Evolutionary conservation across 1,140 invertebrate genomes (phyloP).

Genomic region (Odontomachus brunneus): DNA sequence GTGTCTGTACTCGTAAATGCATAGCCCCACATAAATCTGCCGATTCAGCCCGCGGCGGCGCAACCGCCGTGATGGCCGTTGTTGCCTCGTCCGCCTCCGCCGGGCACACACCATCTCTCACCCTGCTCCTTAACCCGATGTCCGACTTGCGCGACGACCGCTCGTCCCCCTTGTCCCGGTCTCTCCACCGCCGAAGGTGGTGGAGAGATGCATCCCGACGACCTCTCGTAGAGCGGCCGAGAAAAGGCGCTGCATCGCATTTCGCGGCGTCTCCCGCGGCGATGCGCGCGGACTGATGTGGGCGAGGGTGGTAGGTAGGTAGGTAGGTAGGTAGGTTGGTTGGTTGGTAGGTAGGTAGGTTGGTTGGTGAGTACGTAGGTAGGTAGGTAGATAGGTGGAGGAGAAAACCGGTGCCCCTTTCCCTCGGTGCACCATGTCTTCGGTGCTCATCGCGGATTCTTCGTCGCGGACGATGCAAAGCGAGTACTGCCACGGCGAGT

Average conservation of each 20-base stretch:
- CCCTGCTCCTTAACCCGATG: conserved; percentile 38
- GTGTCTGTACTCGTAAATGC: conserved; percentile 42
- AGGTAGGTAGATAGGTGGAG: neutral
- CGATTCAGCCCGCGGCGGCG: conserved; percentile 48
- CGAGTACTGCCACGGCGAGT: conserved; percentile 45
- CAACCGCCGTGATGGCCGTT: conserved; percentile 47
- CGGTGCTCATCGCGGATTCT: conserved; percentile 57
- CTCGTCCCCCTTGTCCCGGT: neutral
- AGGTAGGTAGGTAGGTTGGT: neutral
- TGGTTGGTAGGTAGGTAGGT: neutral
- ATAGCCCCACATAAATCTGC: conserved; percentile 53
- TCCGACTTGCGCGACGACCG: conserved; percentile 57
- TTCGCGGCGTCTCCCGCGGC: conserved; percentile 73
- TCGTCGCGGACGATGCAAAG: conserved; percentile 53
- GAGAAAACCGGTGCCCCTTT: conserved; percentile 62
- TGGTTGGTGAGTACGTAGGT: neutral
- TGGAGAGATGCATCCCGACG: conserved; percentile 52
- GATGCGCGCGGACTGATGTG: conserved; percentile 52
- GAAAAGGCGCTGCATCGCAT: conserved; percentile 63
- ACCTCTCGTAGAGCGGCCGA: conserved; percentile 59
- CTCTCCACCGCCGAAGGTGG: neutral
- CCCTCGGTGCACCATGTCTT: conserved; percentile 48
- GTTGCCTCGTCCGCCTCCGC: conserved; percentile 44
- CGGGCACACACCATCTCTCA: conserved; percentile 23
- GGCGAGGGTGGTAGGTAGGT: conserved; percentile 20